Conservation (phyloP, 2,888 invertebrate genomes). For the Epirrhoe tristata region DNA sequence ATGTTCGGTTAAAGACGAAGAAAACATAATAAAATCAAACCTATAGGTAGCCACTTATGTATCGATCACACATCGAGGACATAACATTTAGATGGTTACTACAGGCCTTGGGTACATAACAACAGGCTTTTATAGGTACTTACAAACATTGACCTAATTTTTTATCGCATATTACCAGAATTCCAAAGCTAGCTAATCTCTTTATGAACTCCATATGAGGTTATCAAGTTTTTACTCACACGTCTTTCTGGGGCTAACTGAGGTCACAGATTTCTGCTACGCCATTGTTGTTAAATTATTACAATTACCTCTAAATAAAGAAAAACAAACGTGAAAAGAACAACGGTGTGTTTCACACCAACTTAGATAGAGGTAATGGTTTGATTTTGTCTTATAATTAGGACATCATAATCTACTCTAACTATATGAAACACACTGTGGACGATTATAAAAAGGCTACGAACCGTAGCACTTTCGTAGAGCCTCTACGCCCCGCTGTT, state of each 20-base stretch:
- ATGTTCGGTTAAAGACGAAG: neutral
- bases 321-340: no score
- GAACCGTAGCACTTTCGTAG: neutral
- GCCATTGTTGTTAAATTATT: no score
- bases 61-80: slow-evolving; percentile 43
- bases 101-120: slow-evolving; percentile 41
- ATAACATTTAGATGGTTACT: slow-evolving; percentile 34
- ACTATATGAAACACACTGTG: no score
- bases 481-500: neutral
- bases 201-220: slow-evolving; percentile 25
- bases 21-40: slow-evolving; percentile 20
- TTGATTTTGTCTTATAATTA: no score
- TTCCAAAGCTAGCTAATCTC: slow-evolving; percentile 45
- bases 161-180: slow-evolving; percentile 48
- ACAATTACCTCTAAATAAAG: no score
- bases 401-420: no score
- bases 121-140: slow-evolving; percentile 40
- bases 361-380: no score
- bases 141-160: slow-evolving; percentile 47
- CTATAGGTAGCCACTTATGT: neutral
- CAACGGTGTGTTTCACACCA: no score
- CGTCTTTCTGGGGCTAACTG: no score
- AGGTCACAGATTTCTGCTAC: no score
- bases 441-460: neutral
- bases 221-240: slow-evolving; percentile 5